Evolutionary conservation across 2,797 vertebrate species (phyloP).

Genomic region (Anas bahamensis): DNA sequence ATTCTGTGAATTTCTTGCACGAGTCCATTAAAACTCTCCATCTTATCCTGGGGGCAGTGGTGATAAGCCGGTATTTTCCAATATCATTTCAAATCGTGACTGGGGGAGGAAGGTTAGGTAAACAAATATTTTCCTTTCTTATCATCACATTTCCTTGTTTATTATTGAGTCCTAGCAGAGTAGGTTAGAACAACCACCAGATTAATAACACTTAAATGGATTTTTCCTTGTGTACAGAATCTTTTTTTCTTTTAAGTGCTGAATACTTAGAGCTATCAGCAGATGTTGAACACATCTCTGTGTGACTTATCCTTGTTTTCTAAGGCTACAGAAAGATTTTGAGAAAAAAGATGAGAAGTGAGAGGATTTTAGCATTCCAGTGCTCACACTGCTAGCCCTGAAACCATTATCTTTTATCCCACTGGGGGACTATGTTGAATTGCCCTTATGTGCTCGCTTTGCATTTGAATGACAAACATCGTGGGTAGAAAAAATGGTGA

Average conservation of each 20-base stretch:
- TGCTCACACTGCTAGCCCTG: neutral
- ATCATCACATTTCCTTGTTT: neutral
- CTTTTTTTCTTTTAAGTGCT: neutral
- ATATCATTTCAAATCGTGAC: neutral
- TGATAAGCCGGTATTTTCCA: neutral
- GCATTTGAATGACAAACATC: neutral
- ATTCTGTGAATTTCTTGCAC: slow-evolving; percentile 9
- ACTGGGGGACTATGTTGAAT: neutral
- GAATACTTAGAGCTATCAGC: slow-evolving; percentile 3
- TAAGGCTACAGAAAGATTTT: neutral
- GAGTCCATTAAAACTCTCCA: slow-evolving; percentile 4
- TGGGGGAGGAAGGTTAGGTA: neutral
- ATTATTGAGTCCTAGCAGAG: neutral
- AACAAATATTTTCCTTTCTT: neutral
- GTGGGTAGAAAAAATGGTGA: neutral
- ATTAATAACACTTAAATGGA: neutral
- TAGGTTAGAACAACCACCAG: neutral
- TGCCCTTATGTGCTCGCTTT: neutral
- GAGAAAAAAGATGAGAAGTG: neutral
- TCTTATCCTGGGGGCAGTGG: neutral
- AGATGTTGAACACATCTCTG: slow-evolving; percentile 11
- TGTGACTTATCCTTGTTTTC: slow-evolving; percentile 19
- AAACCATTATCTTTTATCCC: neutral
- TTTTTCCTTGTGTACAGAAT: neutral
- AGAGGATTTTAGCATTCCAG: neutral